Conservation (phyloP, 2,888 invertebrate genomes). For the Rhagium mordax region DNA sequence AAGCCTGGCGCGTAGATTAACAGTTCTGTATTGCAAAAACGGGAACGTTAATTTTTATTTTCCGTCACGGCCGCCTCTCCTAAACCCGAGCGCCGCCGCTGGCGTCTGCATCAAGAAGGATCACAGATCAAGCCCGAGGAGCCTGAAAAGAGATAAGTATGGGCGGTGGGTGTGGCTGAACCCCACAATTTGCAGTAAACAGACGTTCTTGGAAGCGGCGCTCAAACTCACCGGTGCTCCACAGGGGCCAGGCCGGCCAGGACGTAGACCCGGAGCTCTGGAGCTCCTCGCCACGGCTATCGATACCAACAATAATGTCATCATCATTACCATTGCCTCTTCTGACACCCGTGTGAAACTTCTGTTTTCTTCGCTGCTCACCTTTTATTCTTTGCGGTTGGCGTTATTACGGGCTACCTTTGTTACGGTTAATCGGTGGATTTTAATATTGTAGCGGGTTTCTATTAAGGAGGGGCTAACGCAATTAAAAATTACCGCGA, state of each 20-base stretch:
- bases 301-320: conserved; percentile 29
- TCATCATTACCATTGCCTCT: conserved; percentile 22
- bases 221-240: conserved; percentile 29
- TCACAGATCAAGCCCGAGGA: conserved; percentile 2
- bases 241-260: conserved; percentile 30
- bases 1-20: too few species aligned
- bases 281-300: conserved; percentile 7
- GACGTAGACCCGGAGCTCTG: conserved; percentile 5
- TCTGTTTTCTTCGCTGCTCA: background rate
- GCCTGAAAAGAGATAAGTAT: conserved; percentile 43
- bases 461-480: background rate
- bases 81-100: background rate
- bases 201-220: conserved; percentile 58
- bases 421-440: conserved; percentile 6
- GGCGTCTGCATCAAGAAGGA: background rate
- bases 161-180: conserved; percentile 59
- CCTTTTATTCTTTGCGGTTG: conserved; percentile 10
- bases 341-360: conserved; percentile 26
- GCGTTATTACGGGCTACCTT: background rate
- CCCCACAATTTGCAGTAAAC: conserved; percentile 61
- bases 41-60: too few species aligned
- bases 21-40: too few species aligned
- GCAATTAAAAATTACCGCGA: conserved; percentile 20
- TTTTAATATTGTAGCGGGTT: conserved; percentile 5
- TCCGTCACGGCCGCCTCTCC: too few species aligned